Base-by-base conservation (phyloP, 2,888 invertebrate genomes). In the Platycheirus albimanus region DNA sequence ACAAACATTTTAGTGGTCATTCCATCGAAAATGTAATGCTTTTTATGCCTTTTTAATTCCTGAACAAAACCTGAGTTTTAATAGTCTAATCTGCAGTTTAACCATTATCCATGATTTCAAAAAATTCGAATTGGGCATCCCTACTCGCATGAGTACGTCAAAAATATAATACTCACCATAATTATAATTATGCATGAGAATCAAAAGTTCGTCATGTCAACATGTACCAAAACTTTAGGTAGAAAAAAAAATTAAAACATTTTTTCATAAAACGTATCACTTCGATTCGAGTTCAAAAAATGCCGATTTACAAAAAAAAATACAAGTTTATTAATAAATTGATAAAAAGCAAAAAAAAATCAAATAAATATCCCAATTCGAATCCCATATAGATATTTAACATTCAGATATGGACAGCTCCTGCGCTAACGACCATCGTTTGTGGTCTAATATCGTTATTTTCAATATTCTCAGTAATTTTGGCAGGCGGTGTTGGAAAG, bases 401-500 rank as follows among this genome's bases (percentile, higher is more conserved):
- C 87, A 92, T 95, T 92, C 93, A 95, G 92, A 92, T 95, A 90
- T 95, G 95, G 92, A 95, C 94, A 92, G 92, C 94, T 90, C 93
- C 96, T 92, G 94, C 94, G 89, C 91, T 94, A 91, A 94, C 94
- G 91, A 95, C 96, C 89, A 91, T 95, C 90, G 91, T 93, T 88
- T 95, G 95, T 92, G 93, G 95, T 88, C 91, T 93, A 90, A 92
- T 94, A 92, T 94, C 95, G 88, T 92, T 95, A 89, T 94, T 94
- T 91, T 92, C 94, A 91, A 94, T 95, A 90, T 93, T 94, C 91
- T 93, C 93, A 91, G 93, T 96, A 92, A 95, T 96, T 92, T 94
- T 96, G 93, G 94, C 94, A 91, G 97, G 98, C 91, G 99, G 99
- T 92, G 96, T 97, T 91, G 99, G 99, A 91, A 99, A 98, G 94